Percentiles rank a stretch among this genome's conserved stretches.
phyloP scores from a whole-genome alignment of 2,888 invertebrate genomes.

The Agriopis leucophaearia region DNA sequence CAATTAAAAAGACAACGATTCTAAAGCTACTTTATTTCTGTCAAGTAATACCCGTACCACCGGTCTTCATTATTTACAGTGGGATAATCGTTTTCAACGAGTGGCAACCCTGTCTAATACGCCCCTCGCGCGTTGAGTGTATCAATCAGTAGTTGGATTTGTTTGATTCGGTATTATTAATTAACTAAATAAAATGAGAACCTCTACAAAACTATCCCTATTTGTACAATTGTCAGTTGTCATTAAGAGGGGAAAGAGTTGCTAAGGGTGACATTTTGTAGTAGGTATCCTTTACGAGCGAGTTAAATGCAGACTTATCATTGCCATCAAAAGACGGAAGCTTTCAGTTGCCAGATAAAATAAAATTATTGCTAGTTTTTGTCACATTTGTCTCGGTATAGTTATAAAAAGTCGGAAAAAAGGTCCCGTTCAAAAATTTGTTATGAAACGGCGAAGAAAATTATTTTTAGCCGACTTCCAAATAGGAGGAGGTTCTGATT shows the following conservation, averaged over 20 bases:
- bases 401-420: no score
- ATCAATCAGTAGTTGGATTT: slow-evolving; percentile 81
- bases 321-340: neutral
- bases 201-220: slow-evolving; percentile 21
- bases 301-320: neutral
- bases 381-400: no score
- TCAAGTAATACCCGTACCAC: no score
- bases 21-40: no score
- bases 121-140: slow-evolving; percentile 70
- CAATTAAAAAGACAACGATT: no score
- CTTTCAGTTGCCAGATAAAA: no score
- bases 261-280: neutral
- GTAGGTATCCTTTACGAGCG: neutral
- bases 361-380: no score
- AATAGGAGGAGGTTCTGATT: no score
- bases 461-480: no score
- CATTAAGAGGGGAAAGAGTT: slow-evolving; percentile 9
- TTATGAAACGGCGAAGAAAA: no score
- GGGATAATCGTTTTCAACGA: neutral
- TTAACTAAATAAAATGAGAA: slow-evolving; percentile 78
- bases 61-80: neutral
- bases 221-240: slow-evolving; percentile 33
- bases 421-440: no score
- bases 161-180: slow-evolving; percentile 85
- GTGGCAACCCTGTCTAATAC: slow-evolving; percentile 67